These are phyloP conservation scores for Drosophila mauritiana DNA, from an alignment of 1,140 invertebrate species.

Conservation along the genomic window DNA sequence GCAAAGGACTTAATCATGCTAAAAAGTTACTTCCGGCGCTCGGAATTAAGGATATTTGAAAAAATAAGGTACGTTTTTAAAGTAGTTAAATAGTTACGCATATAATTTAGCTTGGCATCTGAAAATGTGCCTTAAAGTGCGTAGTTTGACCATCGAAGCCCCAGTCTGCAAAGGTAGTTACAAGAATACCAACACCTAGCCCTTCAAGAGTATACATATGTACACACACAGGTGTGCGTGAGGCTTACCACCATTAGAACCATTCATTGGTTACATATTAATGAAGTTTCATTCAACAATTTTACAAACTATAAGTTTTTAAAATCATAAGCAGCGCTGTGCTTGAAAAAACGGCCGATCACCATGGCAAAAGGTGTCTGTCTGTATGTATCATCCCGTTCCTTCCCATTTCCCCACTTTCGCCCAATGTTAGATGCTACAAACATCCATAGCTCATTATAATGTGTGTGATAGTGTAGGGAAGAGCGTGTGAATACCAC, in stretches of 20 bases:
- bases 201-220: neutral
- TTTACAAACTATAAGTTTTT: neutral
- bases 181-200: slow-evolving; percentile 11
- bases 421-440: slow-evolving; percentile 2
- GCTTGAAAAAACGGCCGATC: slow-evolving; percentile 24
- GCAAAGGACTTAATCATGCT: slow-evolving; percentile 20
- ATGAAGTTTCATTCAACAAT: neutral
- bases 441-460: slow-evolving; percentile 19
- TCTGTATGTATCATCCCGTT: neutral
- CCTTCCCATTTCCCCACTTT: slow-evolving; percentile 17
- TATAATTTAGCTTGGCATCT: neutral
- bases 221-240: neutral
- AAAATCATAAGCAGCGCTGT: slow-evolving; percentile 10
- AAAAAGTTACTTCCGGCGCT: slow-evolving; percentile 17
- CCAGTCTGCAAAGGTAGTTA: slow-evolving; percentile 9
- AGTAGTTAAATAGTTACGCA: too few relatives aligned
- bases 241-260: neutral
- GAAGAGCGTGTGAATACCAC: slow-evolving; percentile 35
- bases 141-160: slow-evolving; percentile 11
- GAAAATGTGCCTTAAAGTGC: neutral
- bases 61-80: slow-evolving; percentile 16
- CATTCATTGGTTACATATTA: neutral
- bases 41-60: slow-evolving; percentile 22
- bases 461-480: slow-evolving; percentile 29
- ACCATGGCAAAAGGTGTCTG: slow-evolving; percentile 25